Evolutionary conservation across 2,888 invertebrate species (phyloP), one percentile per base, ranked within the genome.

Genomic region (Stegana nigrithorax): DNA sequence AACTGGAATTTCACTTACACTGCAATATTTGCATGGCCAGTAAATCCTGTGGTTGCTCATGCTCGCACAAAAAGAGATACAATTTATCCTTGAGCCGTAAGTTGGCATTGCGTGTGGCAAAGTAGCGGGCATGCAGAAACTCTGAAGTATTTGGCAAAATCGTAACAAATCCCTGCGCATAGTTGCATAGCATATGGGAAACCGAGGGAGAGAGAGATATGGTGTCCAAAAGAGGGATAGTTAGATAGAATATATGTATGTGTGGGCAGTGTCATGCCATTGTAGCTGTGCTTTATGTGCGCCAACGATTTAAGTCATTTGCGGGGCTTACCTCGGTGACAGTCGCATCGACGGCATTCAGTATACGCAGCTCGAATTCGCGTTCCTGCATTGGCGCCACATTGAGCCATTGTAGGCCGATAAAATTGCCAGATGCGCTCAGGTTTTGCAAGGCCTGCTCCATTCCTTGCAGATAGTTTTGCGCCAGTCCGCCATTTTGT

Each of bases 31-130:
- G 75, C 64, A 67, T 60, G 47, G 71, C 69, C 59, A 84, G 70
- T 59, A 84, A 69, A 56, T 80, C 75, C 64, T 50, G 61, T 3
- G 83, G 80, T 59, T 72, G 67, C 68, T 83, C 83, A 45, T 73
- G 68, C 39, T 78, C 82, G 53, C 80, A 83, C 51, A 84, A 65
- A 69, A 84, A 83, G 60, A 84, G 72, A 72, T 84, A 82, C 56
- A 74, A 69, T 71, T 82, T 84, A 69, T 84, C 84, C 73, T 83
- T 84, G 26, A 85, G 74, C 19, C 84, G 71, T 45, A 83, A 72
- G 59, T 80, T 66, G 17, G 84, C 80, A 58, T 80, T 74, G 25
- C 85, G 81, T 21, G 83, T 84, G 66, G 83, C 83, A 78, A 72
- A 82, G 67, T 80, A 82, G 59, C 84, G 83, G 8, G 83, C 81